These are phyloP conservation scores for Vespertilio murinus DNA, from an alignment of 2,797 vertebrate genomes.

Conservation along the genomic window DNA sequence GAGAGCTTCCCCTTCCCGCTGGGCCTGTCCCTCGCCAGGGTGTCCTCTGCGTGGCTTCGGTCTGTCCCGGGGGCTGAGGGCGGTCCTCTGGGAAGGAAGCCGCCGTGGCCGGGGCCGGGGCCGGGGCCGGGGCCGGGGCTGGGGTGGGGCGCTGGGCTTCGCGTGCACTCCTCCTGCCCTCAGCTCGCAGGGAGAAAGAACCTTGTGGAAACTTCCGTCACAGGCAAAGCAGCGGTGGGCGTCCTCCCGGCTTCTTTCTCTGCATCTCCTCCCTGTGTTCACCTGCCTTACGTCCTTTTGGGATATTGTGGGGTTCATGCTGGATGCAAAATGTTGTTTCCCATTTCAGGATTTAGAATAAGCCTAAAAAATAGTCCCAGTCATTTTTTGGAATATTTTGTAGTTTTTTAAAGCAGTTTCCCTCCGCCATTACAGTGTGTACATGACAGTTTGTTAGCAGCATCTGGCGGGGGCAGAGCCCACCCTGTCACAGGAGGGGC, in stretches of 20 bases:
- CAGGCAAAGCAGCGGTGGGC: neutral
- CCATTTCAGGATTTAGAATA: neutral
- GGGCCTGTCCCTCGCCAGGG: conserved; percentile 20
- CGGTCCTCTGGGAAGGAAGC: neutral
- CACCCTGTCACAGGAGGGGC: neutral
- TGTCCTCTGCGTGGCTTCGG: conserved; percentile 39
- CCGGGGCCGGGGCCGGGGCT: neutral
- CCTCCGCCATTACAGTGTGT: neutral
- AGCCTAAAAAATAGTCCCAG: neutral
- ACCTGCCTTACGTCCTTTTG: neutral
- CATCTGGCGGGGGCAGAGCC: neutral
- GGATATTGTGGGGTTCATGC: neutral
- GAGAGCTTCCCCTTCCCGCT: conserved; percentile 50
- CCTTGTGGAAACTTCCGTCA: neutral
- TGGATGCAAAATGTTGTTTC: too few species aligned
- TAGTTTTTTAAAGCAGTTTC: neutral
- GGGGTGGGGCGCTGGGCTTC: too few species aligned
- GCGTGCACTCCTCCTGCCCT: too few species aligned
- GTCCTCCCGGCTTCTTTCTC: neutral
- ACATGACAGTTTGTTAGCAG: neutral
- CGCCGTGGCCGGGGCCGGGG: neutral
- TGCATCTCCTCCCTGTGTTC: neutral
- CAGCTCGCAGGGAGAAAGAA: too few species aligned
- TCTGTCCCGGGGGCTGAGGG: neutral
- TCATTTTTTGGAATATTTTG: neutral